Conservation (phyloP, 2,797 vertebrate genomes). For the Jordanella pulchra region DNA sequence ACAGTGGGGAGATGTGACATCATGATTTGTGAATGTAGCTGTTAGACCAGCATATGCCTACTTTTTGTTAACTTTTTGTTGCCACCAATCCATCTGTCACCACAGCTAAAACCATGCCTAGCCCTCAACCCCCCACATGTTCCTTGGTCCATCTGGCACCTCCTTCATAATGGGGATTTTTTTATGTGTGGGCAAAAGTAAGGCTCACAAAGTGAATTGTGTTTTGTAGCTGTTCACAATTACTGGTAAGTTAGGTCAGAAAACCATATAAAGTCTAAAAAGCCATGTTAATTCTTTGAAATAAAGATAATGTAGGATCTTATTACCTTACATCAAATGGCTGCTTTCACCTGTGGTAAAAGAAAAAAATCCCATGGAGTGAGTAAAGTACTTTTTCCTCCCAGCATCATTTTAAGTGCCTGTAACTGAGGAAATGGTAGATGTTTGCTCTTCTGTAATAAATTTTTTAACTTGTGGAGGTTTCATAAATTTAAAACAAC, state of each 20-base stretch:
- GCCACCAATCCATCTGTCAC: too few relatives aligned
- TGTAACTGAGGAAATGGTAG: not conserved
- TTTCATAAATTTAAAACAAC: slow-evolving; percentile 1
- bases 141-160: too few relatives aligned
- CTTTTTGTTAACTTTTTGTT: too few relatives aligned
- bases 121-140: too few relatives aligned
- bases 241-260: not conserved
- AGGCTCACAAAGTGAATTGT: too few relatives aligned
- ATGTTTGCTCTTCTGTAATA: not conserved
- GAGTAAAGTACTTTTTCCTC: not conserved
- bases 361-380: not conserved
- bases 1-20: too few relatives aligned
- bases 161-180: too few relatives aligned
- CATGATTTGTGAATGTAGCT: too few relatives aligned
- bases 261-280: not conserved
- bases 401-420: not conserved
- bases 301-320: not conserved
- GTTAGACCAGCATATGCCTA: too few relatives aligned
- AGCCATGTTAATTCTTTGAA: not conserved
- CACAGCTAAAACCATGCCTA: too few relatives aligned
- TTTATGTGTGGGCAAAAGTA: too few relatives aligned
- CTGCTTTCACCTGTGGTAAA: not conserved
- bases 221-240: not conserved
- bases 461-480: not conserved
- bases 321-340: not conserved